Evolutionary conservation across 2,113 vertebrate species (phyloP), one percentile per base, ranked within the genome.

Genomic region (Elaphurus davidianus): DNA sequence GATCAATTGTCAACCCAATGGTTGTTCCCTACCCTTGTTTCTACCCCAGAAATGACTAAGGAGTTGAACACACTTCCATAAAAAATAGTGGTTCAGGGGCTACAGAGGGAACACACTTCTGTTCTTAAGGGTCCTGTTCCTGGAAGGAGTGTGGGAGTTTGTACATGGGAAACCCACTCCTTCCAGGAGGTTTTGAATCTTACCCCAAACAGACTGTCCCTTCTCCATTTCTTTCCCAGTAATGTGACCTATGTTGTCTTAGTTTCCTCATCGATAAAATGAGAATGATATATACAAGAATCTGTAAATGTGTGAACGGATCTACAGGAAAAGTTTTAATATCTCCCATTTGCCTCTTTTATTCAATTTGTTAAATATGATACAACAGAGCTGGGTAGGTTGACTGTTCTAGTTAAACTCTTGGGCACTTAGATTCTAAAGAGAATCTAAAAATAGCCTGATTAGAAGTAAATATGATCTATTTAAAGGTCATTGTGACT

Each of bases 371-470:
- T 60, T 55, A n/a, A 90, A 85, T 40, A 59, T 28, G 21, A 1
- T 54, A 79, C 45, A 62, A 33, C 1, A 40, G 30, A 89, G 36
- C 33, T 52, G 50, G 40, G 40, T 83, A 33, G 88, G 13, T 57
- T 87, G 28, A 95, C 71, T 79, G 7, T 54, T 78, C 71, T 40
- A 16, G 60, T 91, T 83, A 96, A 96, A 25, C 54, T 89, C 59
- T 88, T 28, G 16, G 85, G 17, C 83, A 40, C 14, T 76, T 50
- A 52, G 47, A 6, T 54, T 91, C 54, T 55, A 82, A 50, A 71
- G 7, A 62, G 54, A 96, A 83, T 88, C 85, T 94, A 60, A 97
- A 97, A 93, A 62, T 62, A 93, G 27, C 23, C 54, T 19, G 11
- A 78, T 78, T 76, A 67, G 67, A 87, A 84, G 36, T 95, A 90